Base-by-base conservation (phyloP, 2,113 vertebrate genomes). In the Thunnus thynnus region DNA sequence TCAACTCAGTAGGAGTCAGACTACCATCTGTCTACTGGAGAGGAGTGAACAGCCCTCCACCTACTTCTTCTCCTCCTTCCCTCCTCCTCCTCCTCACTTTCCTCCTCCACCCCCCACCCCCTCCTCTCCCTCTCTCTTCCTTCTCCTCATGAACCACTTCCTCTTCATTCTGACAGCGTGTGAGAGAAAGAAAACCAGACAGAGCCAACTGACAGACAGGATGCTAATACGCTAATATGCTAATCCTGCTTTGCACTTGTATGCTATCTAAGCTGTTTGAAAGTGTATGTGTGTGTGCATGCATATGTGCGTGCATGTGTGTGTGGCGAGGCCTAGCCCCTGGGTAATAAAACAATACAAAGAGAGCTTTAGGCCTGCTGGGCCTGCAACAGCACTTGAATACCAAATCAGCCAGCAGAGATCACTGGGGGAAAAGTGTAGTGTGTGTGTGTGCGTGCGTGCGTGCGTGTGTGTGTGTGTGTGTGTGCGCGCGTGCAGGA, bases 221-320 rank as follows among this genome's bases (percentile, higher is more conserved):
- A 86, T 83, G 77, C 82, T 86, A 92, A 93, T 92, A 88, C 79
- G 62, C 88, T 89, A 92, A 93, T 91, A 92, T 93, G 92, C 88
- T 92, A 96, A 96, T 95, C 94, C 92, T 93, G 87, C 92, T 95
- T 95, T 95, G 91, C 94, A 94, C 89, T 93, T 92, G 85, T 95
- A 93, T 94, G 93, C 93, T 95, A 93, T 94, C 88, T 93, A 71
- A 64, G 82, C 74, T 68, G 82, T 84, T 85, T 88, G 50, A 81
- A 74, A 41, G 76, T 82, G 77, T 70, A 20, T 73, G 69, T 63
- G 79, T 54, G 78, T 72, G 36, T 64, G 72, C 32, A 25, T 60
- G 47, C 9, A 17, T 77, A 80, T 74, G 71, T 85, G 89, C 87
- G 83, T 55, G 80, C 9, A 17, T 77, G 83, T 74, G 71, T 85